Evolutionary conservation across 2,888 invertebrate species (phyloP).

Genomic region (Willowsia nigromaculata): DNA sequence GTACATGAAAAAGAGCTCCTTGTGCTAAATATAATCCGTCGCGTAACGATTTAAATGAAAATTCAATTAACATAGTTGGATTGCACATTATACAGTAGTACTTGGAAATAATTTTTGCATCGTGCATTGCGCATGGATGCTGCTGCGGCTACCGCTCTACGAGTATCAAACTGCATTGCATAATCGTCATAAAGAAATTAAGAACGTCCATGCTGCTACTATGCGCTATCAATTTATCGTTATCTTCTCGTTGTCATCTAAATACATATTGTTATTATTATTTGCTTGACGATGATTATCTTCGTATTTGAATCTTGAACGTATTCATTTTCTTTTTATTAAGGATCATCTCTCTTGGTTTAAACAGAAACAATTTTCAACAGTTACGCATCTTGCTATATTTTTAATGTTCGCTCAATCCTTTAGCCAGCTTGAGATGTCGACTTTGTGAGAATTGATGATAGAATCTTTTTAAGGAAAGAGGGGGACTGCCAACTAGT

Average conservation of each 20-base stretch:
- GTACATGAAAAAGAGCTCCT: constrained; percentile 23
- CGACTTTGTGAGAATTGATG: constrained; percentile 43
- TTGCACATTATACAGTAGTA: neutral
- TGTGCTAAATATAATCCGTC: constrained; percentile 41
- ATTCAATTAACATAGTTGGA: constrained; percentile 55
- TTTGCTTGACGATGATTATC: neutral
- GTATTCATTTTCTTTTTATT: neutral
- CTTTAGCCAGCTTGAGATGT: constrained; percentile 9
- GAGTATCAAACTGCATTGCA: constrained; percentile 26
- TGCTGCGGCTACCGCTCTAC: no score
- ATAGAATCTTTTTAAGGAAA: constrained; percentile 62
- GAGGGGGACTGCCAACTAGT: constrained; percentile 48
- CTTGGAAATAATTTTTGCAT: neutral
- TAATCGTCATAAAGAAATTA: constrained; percentile 15
- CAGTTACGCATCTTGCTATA: neutral
- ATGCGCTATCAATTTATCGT: constrained; percentile 59
- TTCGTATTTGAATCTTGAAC: neutral
- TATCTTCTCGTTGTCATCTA: constrained; percentile 40
- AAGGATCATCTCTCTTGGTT: neutral
- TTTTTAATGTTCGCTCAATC: neutral
- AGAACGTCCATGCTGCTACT: neutral
- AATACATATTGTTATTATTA: neutral
- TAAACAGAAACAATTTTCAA: neutral
- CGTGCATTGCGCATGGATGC: neutral
- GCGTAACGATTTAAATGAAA: constrained; percentile 40